Evolutionary conservation across 2,113 vertebrate species (phyloP).

Genomic region (Emydocephalus ijimae): DNA sequence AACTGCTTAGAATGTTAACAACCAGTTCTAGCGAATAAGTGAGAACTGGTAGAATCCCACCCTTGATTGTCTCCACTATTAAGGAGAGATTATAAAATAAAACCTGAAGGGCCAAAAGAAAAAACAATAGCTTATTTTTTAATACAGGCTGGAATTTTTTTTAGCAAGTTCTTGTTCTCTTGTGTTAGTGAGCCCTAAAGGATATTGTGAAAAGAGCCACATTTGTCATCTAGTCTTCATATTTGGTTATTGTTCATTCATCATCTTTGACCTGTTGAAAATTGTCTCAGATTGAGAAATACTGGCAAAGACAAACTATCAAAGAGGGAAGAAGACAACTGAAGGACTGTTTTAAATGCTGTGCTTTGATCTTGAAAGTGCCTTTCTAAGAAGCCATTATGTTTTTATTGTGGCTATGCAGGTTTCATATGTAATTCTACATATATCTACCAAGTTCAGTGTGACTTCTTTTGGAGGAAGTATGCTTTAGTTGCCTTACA

Average conservation of each 20-base stretch:
- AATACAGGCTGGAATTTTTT: background rate
- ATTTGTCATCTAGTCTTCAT: background rate
- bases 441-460: background rate
- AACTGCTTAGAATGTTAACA: too few species aligned
- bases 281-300: background rate
- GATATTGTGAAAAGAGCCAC: background rate
- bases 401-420: background rate
- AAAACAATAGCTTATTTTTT: background rate
- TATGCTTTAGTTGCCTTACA: background rate
- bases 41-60: too few species aligned
- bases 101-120: background rate
- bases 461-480: background rate
- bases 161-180: background rate
- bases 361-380: slow-evolving; percentile 1
- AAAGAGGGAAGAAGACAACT: background rate
- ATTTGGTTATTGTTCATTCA: background rate
- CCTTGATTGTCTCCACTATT: background rate
- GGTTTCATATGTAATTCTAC: background rate
- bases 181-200: background rate
- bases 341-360: background rate
- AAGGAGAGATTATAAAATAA: background rate
- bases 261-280: background rate
- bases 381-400: background rate
- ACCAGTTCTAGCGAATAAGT: too few species aligned
- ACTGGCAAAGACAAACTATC: background rate